Percentiles rank a stretch among this genome's conserved stretches.
Evolutionary conservation across 2,113 vertebrate species (phyloP).

Genomic region (Gila orcuttii): DNA sequence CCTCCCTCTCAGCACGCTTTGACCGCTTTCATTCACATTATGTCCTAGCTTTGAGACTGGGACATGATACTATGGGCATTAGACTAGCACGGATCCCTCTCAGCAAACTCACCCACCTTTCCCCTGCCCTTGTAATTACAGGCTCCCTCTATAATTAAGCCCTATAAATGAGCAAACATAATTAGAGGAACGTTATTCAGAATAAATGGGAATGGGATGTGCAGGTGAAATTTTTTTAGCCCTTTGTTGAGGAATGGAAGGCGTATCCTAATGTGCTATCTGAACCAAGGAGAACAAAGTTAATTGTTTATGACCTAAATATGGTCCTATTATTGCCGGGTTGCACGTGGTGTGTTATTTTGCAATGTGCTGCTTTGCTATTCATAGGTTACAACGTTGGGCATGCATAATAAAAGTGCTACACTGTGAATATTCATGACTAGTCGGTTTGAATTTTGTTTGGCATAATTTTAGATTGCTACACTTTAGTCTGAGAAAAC

Average conservation of each 20-base stretch:
- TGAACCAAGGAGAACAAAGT: slow-evolving; percentile 71
- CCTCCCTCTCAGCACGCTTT: slow-evolving; percentile 31
- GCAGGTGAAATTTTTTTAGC: slow-evolving; percentile 75
- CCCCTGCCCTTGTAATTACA: slow-evolving; percentile 72
- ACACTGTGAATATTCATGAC: slow-evolving; percentile 30
- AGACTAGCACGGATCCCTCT: slow-evolving; percentile 36
- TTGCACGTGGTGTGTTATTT: slow-evolving; percentile 27
- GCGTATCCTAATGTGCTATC: slow-evolving; percentile 71
- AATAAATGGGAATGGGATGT: slow-evolving; percentile 72
- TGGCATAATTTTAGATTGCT: slow-evolving; percentile 26
- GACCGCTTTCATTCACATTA: slow-evolving; percentile 27
- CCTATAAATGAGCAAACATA: slow-evolving; percentile 79
- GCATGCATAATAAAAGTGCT: slow-evolving; percentile 31
- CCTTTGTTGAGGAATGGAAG: slow-evolving; percentile 73
- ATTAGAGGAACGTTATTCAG: slow-evolving; percentile 75
- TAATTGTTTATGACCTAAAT: slow-evolving; percentile 80
- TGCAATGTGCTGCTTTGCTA: slow-evolving; percentile 41
- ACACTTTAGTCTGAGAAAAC: slow-evolving; percentile 7
- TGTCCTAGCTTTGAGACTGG: slow-evolving; percentile 9
- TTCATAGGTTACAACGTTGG: slow-evolving; percentile 26
- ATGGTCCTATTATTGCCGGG: slow-evolving; percentile 60
- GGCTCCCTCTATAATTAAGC: slow-evolving; percentile 76
- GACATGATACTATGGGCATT: slow-evolving; percentile 41
- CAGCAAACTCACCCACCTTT: slow-evolving; percentile 65
- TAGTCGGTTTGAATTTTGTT: slow-evolving; percentile 32